phyloP scores from a whole-genome alignment of 1,140 invertebrate genomes.

The Rhynchophorus ferrugineus region DNA sequence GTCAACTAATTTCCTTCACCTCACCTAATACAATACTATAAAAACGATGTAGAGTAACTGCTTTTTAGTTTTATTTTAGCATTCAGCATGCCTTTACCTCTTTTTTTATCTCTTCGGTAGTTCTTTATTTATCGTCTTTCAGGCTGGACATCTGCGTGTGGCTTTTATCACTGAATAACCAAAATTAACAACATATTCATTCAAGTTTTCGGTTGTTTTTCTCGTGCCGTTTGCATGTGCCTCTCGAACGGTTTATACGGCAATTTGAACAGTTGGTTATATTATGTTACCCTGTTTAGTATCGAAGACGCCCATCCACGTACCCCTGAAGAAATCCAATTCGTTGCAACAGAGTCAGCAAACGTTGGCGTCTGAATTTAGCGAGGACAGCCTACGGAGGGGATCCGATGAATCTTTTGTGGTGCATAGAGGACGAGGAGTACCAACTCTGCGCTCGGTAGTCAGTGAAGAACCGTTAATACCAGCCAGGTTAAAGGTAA shows the following conservation, averaged over 20 bases:
- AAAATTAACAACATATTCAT: background rate
- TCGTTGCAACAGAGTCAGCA: conserved; percentile 36
- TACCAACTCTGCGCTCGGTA: conserved; percentile 69
- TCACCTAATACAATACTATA: no score
- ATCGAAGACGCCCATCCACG: conserved; percentile 7
- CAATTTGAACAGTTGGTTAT: background rate
- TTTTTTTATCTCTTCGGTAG: background rate
- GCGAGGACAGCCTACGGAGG: conserved; percentile 38
- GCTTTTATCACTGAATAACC: background rate
- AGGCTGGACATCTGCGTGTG: background rate
- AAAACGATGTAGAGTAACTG: background rate
- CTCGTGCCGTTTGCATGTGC: background rate
- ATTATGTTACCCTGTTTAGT: conserved; percentile 5
- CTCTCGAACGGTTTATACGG: background rate
- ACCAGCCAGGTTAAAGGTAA: conserved; percentile 44
- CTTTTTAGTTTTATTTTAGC: conserved; percentile 7
- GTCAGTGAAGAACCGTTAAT: conserved; percentile 44
- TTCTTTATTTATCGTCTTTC: background rate
- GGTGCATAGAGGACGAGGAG: conserved; percentile 67
- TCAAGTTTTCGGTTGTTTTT: background rate
- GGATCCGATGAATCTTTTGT: conserved; percentile 63
- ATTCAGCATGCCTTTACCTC: background rate
- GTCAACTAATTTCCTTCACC: no score
- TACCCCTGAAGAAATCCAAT: conserved; percentile 34
- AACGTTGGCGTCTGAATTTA: conserved; percentile 35